Conservation (phyloP, 1,140 invertebrate species). For the Microplitis demolitor region DNA sequence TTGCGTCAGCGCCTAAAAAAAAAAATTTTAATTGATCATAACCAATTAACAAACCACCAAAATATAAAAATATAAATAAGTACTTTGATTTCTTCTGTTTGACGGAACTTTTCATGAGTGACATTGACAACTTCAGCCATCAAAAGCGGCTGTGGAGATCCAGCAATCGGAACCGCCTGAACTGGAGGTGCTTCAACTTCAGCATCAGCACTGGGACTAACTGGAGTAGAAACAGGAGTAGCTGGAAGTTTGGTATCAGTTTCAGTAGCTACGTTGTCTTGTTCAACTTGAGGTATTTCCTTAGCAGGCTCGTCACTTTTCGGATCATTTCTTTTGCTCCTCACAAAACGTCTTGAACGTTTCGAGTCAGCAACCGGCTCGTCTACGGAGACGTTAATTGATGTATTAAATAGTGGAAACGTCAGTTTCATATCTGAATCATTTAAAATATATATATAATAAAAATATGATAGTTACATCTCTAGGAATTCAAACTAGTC, state of each 20-base stretch:
- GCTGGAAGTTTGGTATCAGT: conserved; percentile 28
- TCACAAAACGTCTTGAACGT: conserved; percentile 42
- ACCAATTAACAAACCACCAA: not conserved
- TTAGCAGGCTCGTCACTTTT: not conserved
- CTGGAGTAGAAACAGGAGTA: not conserved
- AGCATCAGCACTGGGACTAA: conserved; percentile 59
- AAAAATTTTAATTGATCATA: conserved; percentile 8
- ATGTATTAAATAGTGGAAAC: conserved; percentile 71
- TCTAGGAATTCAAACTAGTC: not conserved
- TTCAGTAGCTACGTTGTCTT: conserved; percentile 11
- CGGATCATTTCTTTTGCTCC: conserved; percentile 33
- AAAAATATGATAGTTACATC: conserved; percentile 19
- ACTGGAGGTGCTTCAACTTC: conserved; percentile 60
- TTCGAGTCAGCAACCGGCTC: conserved; percentile 40
- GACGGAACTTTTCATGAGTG: conserved; percentile 84
- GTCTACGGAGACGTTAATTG: conserved; percentile 66
- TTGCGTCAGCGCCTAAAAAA: conserved; percentile 83
- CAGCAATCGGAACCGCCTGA: conserved; percentile 37
- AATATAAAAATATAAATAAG: conserved; percentile 17
- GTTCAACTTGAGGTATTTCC: not conserved
- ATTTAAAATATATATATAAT: conserved; percentile 32
- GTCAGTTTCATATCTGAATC: conserved; percentile 62
- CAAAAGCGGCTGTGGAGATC: conserved; percentile 66
- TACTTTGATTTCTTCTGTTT: conserved; percentile 94
- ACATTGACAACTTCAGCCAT: conserved; percentile 97